Percentiles rank a stretch among this genome's conserved stretches.
phyloP scores from a whole-genome alignment of 1,140 invertebrate species.

The Littorina saxatilis region DNA sequence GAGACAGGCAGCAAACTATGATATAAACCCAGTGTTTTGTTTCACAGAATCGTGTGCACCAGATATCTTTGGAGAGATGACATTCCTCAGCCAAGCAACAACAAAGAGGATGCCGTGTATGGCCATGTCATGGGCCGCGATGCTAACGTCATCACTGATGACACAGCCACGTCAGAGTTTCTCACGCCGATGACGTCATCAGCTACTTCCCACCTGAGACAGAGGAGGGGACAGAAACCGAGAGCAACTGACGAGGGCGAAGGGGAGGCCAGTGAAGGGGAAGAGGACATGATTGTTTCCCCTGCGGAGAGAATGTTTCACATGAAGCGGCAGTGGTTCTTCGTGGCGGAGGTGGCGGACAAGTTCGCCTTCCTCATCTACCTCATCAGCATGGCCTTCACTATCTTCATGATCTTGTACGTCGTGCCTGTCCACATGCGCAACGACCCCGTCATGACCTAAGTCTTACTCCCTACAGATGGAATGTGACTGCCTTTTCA shows the following conservation, averaged over 20 bases:
- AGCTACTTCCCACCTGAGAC: not conserved
- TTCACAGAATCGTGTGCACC: slow-evolving; percentile 49
- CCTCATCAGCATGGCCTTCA: slow-evolving; percentile 56
- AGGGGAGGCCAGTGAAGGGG: slow-evolving; percentile 13
- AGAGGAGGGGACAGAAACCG: not conserved
- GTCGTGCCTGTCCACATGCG: slow-evolving; percentile 54
- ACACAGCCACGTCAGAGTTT: no score
- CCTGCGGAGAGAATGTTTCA: slow-evolving; percentile 30
- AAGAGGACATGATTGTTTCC: not conserved
- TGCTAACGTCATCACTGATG: no score
- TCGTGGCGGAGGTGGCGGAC: slow-evolving; percentile 66
- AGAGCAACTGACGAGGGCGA: not conserved
- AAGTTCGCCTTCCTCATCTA: slow-evolving; percentile 65
- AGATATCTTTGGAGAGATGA: slow-evolving; percentile 45
- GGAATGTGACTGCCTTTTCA: not conserved
- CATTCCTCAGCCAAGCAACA: slow-evolving; percentile 7
- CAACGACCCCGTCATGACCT: not conserved
- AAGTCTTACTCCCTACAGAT: not conserved
- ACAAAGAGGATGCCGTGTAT: no score
- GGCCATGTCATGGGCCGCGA: no score
- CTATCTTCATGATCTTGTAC: slow-evolving; percentile 61
- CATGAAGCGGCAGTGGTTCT: slow-evolving; percentile 64
- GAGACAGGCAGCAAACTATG: no score
- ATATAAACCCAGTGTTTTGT: no score
- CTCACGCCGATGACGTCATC: not conserved